These are phyloP conservation scores for Macrocentrus cingulum DNA, from an alignment of 1,140 invertebrate species.

Conservation along the genomic window DNA sequence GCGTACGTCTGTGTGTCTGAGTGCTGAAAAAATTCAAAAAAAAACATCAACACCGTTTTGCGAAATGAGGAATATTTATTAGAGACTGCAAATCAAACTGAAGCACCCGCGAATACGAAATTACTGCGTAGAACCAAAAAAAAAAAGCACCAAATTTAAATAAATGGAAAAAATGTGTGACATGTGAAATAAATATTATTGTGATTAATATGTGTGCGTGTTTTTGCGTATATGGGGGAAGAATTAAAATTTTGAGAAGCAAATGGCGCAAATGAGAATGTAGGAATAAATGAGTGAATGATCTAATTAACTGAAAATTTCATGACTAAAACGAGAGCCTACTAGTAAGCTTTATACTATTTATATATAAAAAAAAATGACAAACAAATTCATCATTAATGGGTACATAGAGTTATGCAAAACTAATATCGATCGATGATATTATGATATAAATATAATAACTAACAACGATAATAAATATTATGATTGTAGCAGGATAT, in stretches of 20 bases:
- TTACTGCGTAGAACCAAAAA: slow-evolving; percentile 31
- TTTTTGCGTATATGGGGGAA: no score
- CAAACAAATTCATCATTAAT: slow-evolving; percentile 17
- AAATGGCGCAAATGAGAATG: slow-evolving; percentile 10
- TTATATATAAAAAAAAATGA: slow-evolving; percentile 39
- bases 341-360: slow-evolving; percentile 50
- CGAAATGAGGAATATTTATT: slow-evolving; percentile 7
- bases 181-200: no score
- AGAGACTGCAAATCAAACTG: slow-evolving; percentile 1
- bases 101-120: slow-evolving; percentile 3
- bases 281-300: slow-evolving; percentile 12
- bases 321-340: slow-evolving; percentile 47
- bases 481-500: slow-evolving; percentile 15
- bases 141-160: slow-evolving; percentile 27
- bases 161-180: slow-evolving; percentile 22
- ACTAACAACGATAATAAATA: slow-evolving; percentile 28
- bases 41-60: background rate
- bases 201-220: no score
- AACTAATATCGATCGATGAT: slow-evolving; percentile 36
- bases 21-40: slow-evolving; percentile 17
- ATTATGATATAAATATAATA: slow-evolving; percentile 35
- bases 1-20: slow-evolving; percentile 4
- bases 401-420: slow-evolving; percentile 22
- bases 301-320: slow-evolving; percentile 36
- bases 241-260: no score